A percentile compares a stretch with the other conserved stretches of the same genome.
Conservation (phyloP, 2,888 invertebrate species). For the Halictus ligatus region DNA sequence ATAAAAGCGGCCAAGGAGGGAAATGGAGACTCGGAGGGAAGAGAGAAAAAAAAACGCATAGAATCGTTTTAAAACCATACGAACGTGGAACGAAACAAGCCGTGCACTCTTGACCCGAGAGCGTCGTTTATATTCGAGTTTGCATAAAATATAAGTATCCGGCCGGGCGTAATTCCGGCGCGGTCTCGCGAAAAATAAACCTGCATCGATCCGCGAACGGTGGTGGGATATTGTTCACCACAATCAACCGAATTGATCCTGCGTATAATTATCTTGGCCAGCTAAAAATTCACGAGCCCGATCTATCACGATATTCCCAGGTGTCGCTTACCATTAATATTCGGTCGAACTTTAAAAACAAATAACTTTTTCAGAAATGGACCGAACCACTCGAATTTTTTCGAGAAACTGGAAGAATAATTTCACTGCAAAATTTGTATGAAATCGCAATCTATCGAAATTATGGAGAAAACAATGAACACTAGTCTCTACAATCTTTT, state of each 20-base stretch:
- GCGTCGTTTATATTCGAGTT: slow-evolving; percentile 29
- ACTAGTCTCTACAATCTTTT: no score
- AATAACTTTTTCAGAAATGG: not conserved
- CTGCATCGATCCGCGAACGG: slow-evolving; percentile 18
- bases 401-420: no score
- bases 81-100: not conserved
- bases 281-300: slow-evolving; percentile 1
- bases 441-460: no score
- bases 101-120: slow-evolving; percentile 40
- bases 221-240: not conserved
- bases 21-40: not conserved
- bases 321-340: not conserved
- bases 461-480: no score
- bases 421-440: not conserved
- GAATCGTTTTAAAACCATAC: not conserved
- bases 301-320: not conserved
- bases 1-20: slow-evolving; percentile 1
- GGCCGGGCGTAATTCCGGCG: not conserved
- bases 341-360: not conserved
- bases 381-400: not conserved
- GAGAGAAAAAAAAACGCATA: not conserved
- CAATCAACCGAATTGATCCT: not conserved
- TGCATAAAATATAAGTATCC: slow-evolving; percentile 17
- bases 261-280: not conserved
- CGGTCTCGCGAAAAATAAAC: slow-evolving; percentile 29